Evolutionary conservation across 2,888 invertebrate species (phyloP), one percentile per base, ranked within the genome.

Genomic region (Agrochola lychnidis): DNA sequence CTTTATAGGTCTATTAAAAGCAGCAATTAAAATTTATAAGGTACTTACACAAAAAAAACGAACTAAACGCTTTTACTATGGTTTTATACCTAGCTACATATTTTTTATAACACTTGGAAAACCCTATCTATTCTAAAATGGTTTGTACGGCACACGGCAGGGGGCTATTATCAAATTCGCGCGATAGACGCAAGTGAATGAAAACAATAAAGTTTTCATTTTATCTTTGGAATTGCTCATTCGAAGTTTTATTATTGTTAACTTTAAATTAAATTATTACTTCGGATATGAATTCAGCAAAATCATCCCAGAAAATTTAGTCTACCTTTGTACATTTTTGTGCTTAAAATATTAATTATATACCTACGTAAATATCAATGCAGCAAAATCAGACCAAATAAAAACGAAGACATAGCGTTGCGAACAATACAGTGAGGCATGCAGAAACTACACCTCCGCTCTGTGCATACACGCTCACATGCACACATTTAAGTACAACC

Each of bases 91-190:
- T 75, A 71, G 84, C 87, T 89, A 91, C 19, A 36, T 14, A 48
- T 36, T 63, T 36, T 86, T 14, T 30, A 45, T 25, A 56, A 14
- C 89, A 91, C 89, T 89, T 88, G 78, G 84, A 85, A 88, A 89
- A 85, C 88, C 82, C 87, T 89, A 64, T 87, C 78, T 81, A 83
- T 81, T 82, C 71, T 86, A 83, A 89, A 92, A 91, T 89, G 80
- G 86, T 88, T 86, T 85, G 22, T 53, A 81, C 30, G 30, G 30
- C 30, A 85, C 92, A 93, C 92, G 92, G 70, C 82, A 87, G 71
- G 88, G 76, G 63, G 16, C 81, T 86, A 90, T 91, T 91, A 76
- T 72, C n/a, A 68, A 82, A 84, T 63, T 72, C 76, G 70, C 42
- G 72, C 87, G 86, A 85, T 70, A 79, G 4, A 64, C 30, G 16